Evolutionary conservation across 2,113 vertebrate genomes (phyloP).

Genomic region (human): DNA sequence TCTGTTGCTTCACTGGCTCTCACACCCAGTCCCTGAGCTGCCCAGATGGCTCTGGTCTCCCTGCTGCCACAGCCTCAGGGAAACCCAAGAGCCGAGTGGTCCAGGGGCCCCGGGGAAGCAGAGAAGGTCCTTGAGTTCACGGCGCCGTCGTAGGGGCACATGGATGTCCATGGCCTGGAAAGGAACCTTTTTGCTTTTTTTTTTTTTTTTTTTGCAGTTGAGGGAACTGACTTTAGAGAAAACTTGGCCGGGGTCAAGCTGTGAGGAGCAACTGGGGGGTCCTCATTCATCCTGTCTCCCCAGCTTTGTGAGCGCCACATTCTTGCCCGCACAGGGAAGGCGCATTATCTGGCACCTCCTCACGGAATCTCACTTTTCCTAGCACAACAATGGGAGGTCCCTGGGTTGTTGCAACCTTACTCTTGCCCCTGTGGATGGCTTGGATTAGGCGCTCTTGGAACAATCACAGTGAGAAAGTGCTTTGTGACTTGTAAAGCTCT

Average conservation of each 20-base stretch:
- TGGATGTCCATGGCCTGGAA: not conserved
- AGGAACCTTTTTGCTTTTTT: not conserved
- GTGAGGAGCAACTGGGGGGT: not conserved
- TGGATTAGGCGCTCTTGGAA: too few species aligned
- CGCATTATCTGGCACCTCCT: too few species aligned
- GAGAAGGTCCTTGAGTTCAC: not conserved
- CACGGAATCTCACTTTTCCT: too few species aligned
- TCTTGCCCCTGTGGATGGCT: too few species aligned
- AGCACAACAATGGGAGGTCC: too few species aligned
- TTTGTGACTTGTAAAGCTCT: too few species aligned
- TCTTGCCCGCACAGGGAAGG: too few species aligned
- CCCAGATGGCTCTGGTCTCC: not conserved
- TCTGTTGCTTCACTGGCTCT: fast-evolving
- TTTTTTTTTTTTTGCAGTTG: not conserved
- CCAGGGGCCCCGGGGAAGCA: not conserved
- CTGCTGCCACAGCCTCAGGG: not conserved
- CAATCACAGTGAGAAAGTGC: too few species aligned
- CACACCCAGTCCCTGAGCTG: not conserved
- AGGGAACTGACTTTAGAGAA: not conserved
- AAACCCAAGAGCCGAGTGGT: not conserved
- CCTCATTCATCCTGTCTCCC: fast-evolving
- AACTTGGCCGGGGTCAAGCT: not conserved
- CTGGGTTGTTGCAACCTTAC: too few species aligned
- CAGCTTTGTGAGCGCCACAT: too few species aligned
- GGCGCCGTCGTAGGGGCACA: fast-evolving